Evolutionary conservation across 2,797 vertebrate genomes (phyloP), one percentile per base, ranked within the genome.

Genomic region (Rhynchonycteris naso): DNA sequence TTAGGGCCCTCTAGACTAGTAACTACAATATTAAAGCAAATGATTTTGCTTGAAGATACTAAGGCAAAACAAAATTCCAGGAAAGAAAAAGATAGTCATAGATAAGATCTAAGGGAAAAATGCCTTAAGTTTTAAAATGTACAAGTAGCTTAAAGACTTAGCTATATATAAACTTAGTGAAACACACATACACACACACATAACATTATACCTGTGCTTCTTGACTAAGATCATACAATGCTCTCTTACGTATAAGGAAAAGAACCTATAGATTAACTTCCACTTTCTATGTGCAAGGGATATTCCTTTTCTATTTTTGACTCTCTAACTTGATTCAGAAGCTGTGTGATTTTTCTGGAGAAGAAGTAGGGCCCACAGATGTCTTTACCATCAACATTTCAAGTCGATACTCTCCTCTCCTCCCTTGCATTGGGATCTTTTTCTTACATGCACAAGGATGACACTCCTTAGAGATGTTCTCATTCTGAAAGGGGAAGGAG

Each of bases 301-400:
- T 82, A 82, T 59, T 95, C 33, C n/a, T 76, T 92, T 83, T 52
- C 28, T 79, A 84, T 75, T 89, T 82, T 24, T 69, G 4, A 35
- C 7, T 89, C 26, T 65, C 50, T 94, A 52, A 47, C 84, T 87
- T 68, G 9, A 85, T 84, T 95, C 21, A 38, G 69, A 97, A 93
- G 24, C 19, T 84, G 85, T 24, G 4, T 79, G 88, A 86, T 94
- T 94, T 95, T 95, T 90, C 75, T 95, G 93, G 28, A 89, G 74
- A 81, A 86, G 54, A 81, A 86, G 54, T 7, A 16, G 81, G 38
- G 26, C 33, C 76, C 50, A 63, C 43, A 30, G 3, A 50, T 79
- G 14, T 86, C 21, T 63, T 75, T 80, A 10, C 0, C 59, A 0
- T 0, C 93, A 88, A 85, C 22, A 54, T 58, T 88, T 96, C 84